Percentiles rank a stretch among this genome's conserved stretches.
These are phyloP conservation scores for Philypnodon macrostomus DNA, from an alignment of 2,797 vertebrate genomes.

Conservation along the genomic window DNA sequence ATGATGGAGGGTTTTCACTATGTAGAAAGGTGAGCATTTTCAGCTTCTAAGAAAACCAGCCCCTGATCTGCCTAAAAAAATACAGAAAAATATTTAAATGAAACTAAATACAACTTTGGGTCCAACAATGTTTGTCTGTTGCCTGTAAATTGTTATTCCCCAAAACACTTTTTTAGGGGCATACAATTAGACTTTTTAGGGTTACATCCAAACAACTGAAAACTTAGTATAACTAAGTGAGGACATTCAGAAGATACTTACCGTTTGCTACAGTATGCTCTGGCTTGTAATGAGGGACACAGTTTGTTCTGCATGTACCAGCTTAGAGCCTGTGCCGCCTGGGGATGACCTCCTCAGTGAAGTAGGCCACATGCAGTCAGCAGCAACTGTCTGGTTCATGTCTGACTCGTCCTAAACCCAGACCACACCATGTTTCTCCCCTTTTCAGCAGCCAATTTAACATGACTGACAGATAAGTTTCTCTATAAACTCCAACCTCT, in stretches of 20 bases:
- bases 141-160: too few relatives aligned
- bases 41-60: too few relatives aligned
- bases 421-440: conserved; percentile 18
- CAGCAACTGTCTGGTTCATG: conserved; percentile 14
- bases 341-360: conserved; percentile 13
- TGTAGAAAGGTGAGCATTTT: too few relatives aligned
- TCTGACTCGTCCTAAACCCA: conserved; percentile 30
- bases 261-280: neutral
- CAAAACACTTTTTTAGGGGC: too few relatives aligned
- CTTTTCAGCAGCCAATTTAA: conserved; percentile 57
- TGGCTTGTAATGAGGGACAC: neutral
- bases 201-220: too few relatives aligned
- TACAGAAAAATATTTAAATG: too few relatives aligned
- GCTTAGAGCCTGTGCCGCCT: conserved; percentile 4
- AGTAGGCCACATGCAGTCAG: conserved; percentile 24
- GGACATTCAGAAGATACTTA: neutral
- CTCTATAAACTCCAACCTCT: conserved; percentile 35
- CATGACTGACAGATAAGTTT: conserved; percentile 52
- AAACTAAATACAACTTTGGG: too few relatives aligned
- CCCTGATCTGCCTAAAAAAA: too few relatives aligned
- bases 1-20: too few relatives aligned
- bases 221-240: too few relatives aligned
- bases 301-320: conserved; percentile 1
- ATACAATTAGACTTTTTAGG: too few relatives aligned
- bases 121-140: too few relatives aligned